A percentile compares a stretch with the other conserved stretches of the same genome.
These are phyloP conservation scores for Macrosiphum euphorbiae DNA, from an alignment of 2,888 invertebrate genomes.

Conservation along the genomic window DNA sequence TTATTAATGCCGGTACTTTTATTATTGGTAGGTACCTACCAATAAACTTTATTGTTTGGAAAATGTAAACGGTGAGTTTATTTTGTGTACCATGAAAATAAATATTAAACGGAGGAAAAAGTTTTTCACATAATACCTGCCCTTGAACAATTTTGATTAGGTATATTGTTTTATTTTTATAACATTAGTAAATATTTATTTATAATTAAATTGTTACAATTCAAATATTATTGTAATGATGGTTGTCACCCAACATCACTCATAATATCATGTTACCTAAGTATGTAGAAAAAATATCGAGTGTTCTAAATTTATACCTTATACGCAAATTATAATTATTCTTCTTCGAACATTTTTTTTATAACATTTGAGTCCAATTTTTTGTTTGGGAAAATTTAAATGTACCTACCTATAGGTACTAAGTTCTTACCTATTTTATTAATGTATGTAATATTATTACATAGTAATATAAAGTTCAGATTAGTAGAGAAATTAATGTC, in stretches of 20 bases:
- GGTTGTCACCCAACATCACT: background rate
- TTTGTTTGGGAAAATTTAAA: background rate
- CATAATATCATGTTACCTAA: background rate
- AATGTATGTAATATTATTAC: background rate
- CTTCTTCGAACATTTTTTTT: background rate
- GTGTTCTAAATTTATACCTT: background rate
- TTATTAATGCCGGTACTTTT: conserved; percentile 10
- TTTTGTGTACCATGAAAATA: background rate
- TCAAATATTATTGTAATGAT: background rate
- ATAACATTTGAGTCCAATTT: background rate
- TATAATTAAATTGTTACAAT: background rate
- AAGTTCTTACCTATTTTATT: background rate
- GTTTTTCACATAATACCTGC: background rate
- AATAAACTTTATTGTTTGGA: conserved; percentile 36
- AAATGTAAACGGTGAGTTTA: conserved; percentile 26
- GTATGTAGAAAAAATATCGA: background rate
- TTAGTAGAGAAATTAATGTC: background rate
- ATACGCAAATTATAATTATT: too few relatives aligned
- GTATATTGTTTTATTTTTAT: background rate
- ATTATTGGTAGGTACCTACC: conserved; percentile 15
- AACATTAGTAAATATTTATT: background rate
- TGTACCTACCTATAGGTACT: background rate
- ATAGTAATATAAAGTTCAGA: background rate
- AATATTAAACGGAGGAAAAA: background rate
- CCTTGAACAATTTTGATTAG: background rate